A percentile compares a stretch with the other conserved stretches of the same genome.
phyloP scores from a whole-genome alignment of 2,113 vertebrate species.

The Antechinus flavipes region DNA sequence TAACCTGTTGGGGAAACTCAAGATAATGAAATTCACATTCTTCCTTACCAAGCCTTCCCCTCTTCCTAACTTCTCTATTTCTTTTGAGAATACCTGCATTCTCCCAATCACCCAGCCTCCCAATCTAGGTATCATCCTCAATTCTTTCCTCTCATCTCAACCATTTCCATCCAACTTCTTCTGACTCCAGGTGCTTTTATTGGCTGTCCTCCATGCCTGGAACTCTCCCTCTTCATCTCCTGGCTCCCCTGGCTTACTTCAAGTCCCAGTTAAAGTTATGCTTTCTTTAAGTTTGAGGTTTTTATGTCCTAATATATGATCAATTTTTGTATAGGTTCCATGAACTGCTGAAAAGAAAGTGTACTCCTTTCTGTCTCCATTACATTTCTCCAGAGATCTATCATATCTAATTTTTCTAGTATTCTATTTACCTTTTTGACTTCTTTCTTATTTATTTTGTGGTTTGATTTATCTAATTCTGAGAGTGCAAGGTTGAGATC shows the following conservation, averaged over 20 bases:
- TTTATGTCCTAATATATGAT: no score
- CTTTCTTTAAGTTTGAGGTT: not conserved
- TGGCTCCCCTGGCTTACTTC: not conserved
- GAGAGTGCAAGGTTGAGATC: no score
- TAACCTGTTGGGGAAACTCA: not conserved
- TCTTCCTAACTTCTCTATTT: not conserved
- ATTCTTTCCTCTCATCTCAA: not conserved
- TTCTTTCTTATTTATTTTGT: no score
- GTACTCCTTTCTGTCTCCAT: no score
- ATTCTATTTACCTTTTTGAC: no score
- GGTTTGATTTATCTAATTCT: no score
- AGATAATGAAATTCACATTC: not conserved
- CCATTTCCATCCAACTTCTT: not conserved
- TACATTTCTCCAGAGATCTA: no score
- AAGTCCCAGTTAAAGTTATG: not conserved
- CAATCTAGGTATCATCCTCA: not conserved
- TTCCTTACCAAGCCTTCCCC: not conserved
- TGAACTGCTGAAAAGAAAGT: no score
- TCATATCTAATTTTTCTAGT: no score
- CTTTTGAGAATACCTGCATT: not conserved
- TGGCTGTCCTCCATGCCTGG: not conserved
- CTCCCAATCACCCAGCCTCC: not conserved
- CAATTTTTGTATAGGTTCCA: no score
- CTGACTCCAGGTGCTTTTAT: not conserved
- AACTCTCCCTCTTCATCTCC: not conserved